Percentiles rank a stretch among this genome's conserved stretches.
phyloP scores from a whole-genome alignment of 2,797 vertebrate species.

The Rachycentron canadum region DNA sequence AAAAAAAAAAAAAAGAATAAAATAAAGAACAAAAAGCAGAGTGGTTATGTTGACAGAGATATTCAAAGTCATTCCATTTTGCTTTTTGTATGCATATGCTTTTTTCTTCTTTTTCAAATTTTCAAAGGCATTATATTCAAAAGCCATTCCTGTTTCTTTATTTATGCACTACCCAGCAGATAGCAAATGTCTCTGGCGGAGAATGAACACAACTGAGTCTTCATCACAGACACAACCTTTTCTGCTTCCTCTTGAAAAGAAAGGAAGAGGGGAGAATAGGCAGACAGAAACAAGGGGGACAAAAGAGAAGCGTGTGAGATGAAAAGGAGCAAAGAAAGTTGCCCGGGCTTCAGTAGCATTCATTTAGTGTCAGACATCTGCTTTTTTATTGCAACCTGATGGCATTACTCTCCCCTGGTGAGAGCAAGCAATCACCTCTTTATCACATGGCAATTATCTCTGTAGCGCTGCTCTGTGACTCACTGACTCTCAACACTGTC shows the following conservation, averaged over 20 bases:
- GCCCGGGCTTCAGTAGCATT: slow-evolving; percentile 77
- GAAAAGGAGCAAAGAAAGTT: slow-evolving; percentile 76
- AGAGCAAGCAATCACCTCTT: slow-evolving; percentile 89
- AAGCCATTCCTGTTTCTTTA: slow-evolving; percentile 63
- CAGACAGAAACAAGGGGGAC: slow-evolving; percentile 61
- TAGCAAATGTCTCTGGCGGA: slow-evolving; percentile 63
- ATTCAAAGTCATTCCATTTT: slow-evolving; percentile 72
- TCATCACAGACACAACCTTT: slow-evolving; percentile 79
- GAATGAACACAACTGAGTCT: slow-evolving; percentile 74
- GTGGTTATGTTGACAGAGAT: slow-evolving; percentile 72
- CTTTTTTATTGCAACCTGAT: slow-evolving; percentile 89
- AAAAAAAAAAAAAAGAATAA: slow-evolving; percentile 50
- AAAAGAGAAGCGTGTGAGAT: slow-evolving; percentile 63
- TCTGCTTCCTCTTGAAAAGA: slow-evolving; percentile 66
- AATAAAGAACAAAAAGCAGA: slow-evolving; percentile 57
- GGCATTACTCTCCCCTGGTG: slow-evolving; percentile 87
- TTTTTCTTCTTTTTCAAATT: slow-evolving; percentile 45
- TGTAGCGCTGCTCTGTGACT: slow-evolving; percentile 84
- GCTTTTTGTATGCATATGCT: slow-evolving; percentile 58
- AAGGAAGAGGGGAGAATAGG: slow-evolving; percentile 61
- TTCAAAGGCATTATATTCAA: slow-evolving; percentile 70
- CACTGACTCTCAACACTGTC: slow-evolving; percentile 79
- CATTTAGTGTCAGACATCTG: slow-evolving; percentile 87
- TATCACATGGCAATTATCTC: slow-evolving; percentile 90
- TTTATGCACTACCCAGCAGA: slow-evolving; percentile 67